Percentiles rank a stretch among this genome's conserved stretches.
Conservation (phyloP, 2,888 invertebrate species). For the Melinaea menophilus region DNA sequence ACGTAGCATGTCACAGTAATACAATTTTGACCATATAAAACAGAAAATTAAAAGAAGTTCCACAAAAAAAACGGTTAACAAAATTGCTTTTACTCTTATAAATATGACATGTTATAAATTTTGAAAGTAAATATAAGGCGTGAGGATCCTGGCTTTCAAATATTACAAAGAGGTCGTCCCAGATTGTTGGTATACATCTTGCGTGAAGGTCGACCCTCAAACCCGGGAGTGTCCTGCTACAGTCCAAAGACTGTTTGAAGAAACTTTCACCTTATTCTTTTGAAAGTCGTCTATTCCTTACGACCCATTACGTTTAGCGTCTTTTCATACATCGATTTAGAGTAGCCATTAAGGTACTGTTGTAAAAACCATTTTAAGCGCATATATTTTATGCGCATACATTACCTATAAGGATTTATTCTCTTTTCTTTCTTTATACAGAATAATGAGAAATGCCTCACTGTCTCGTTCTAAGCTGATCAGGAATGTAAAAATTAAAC, state of each 20-base stretch:
- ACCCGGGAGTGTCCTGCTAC: conserved; percentile 22
- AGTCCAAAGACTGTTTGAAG: conserved; percentile 24
- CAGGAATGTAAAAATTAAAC: too few species aligned
- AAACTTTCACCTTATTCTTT: conserved; percentile 18
- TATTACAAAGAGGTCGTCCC: conserved; percentile 21
- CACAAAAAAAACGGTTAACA: too few species aligned
- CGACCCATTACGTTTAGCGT: conserved; percentile 9
- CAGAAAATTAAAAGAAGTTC: too few species aligned
- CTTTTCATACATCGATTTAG: conserved; percentile 12
- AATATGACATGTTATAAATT: conserved; percentile 15
- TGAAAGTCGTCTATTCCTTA: conserved; percentile 16
- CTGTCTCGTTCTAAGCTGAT: too few species aligned
- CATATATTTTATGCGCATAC: background rate
- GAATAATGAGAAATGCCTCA: too few species aligned
- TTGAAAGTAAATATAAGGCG: conserved; percentile 20
- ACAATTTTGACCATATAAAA: too few species aligned
- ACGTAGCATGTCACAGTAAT: too few species aligned
- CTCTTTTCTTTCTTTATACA: background rate
- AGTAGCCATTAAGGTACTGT: conserved; percentile 4
- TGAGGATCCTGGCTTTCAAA: conserved; percentile 17
- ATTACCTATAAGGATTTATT: background rate
- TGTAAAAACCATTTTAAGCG: conserved; percentile 2
- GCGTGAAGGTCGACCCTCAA: conserved; percentile 19
- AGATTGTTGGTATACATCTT: conserved; percentile 19
- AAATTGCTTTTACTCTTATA: too few species aligned